Base-by-base conservation (phyloP, 2,888 invertebrate genomes). In the Limulus polyphemus region DNA sequence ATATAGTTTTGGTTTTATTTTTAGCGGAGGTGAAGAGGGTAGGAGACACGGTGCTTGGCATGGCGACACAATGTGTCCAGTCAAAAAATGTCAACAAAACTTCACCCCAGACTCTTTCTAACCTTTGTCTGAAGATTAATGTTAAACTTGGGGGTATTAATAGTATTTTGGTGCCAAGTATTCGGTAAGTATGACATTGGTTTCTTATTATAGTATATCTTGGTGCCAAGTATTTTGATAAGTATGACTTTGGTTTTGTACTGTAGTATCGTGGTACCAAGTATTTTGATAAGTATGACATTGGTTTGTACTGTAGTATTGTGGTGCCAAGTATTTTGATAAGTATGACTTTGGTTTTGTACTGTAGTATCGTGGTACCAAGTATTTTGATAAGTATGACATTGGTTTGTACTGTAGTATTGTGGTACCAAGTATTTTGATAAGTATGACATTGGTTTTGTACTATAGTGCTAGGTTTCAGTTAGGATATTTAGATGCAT, bases 71-170 rank as follows among this genome's bases (percentile, higher is more conserved):
- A 79, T 99, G 99, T 80, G 99, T 99, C 69, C 99, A 99, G 78
- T 95, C 97, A 13, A 99, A 99, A 81, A 99, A 99, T 78, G 99
- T 99, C 56, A 99, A 97, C 81, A 99, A 98, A 79, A 98, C 99
- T 7, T 97, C 98, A 48, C 98, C 99, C 16, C 99, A 99, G 80
- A 99, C 99, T 7, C 82, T 99, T 68, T 98, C 97, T 72, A 99
- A 99, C 81, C 82, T 99, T 68, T 99, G 99, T 79, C 84, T 99
- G 71, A 99, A 99, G 81, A 99, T 99, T 75, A 99, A 99, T 78
- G 99, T 78, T 47, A 99, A 99, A 79, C 82, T 99, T 60, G 99
- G 99, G 69, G 99, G 99, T 70, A 98, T 99, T 75, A 99, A 99
- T 48, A 60, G 58, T 47, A 60, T 63, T n/a, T 55, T 63, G 32